Evolutionary conservation across 2,113 vertebrate genomes (phyloP).

Genomic region (Lophura nycthemera): DNA sequence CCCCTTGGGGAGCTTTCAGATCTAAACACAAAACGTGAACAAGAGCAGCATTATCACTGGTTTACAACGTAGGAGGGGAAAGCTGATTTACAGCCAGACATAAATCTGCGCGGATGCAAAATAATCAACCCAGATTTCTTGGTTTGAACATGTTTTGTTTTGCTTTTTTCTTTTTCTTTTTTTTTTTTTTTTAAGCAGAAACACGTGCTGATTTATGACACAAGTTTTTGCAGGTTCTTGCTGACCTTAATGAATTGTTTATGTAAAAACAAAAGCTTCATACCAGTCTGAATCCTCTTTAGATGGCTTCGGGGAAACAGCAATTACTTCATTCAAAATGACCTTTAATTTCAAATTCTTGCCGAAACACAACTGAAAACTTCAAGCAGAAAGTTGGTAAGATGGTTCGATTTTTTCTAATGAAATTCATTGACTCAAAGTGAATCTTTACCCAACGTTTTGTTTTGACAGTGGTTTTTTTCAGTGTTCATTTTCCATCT

Average conservation of each 20-base stretch:
- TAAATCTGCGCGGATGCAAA: constrained; percentile 48
- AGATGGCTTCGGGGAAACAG: constrained; percentile 26
- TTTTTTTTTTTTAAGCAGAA: constrained; percentile 14
- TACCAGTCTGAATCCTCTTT: constrained; percentile 15
- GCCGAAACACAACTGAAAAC: neutral
- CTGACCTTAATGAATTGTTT: constrained; percentile 67
- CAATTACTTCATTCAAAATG: constrained; percentile 38
- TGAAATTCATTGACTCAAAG: constrained; percentile 10
- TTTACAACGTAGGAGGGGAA: constrained; percentile 52
- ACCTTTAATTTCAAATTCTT: constrained; percentile 34
- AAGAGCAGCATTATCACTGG: constrained; percentile 5
- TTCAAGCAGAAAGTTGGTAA: neutral
- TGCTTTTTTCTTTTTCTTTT: neutral
- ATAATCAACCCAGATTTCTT: constrained; percentile 24
- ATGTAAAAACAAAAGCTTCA: constrained; percentile 68
- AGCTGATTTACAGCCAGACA: constrained; percentile 52
- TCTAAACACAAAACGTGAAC: neutral
- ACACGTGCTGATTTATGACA: constrained; percentile 44
- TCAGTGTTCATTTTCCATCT: neutral
- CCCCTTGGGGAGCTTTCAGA: neutral
- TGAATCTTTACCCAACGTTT: neutral
- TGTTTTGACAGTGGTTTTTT: neutral
- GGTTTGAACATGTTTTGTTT: neutral
- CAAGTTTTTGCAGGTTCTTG: constrained; percentile 35
- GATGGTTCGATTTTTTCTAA: neutral